These are phyloP conservation scores for Coregonus sp. DNA, from an alignment of 2,797 vertebrate genomes.

Conservation along the genomic window DNA sequence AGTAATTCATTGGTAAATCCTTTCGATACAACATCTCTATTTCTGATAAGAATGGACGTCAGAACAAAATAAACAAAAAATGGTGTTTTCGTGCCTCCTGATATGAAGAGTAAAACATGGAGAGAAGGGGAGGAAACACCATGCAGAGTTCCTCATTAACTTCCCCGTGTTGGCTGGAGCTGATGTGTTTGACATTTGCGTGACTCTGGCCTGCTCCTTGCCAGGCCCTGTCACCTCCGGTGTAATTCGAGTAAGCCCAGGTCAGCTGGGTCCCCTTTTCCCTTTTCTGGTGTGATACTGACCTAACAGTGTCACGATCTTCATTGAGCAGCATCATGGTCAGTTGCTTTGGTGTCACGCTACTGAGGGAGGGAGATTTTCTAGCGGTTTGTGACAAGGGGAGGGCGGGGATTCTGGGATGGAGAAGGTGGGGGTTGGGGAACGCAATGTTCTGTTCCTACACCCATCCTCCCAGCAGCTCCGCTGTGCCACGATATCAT, in stretches of 20 bases:
- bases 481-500: neutral
- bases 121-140: neutral
- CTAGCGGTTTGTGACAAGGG: neutral
- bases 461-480: neutral
- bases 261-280: constrained; percentile 29
- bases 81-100: neutral
- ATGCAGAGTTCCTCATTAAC: constrained; percentile 6
- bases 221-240: constrained; percentile 32
- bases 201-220: constrained; percentile 36
- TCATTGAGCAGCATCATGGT: neutral
- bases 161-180: neutral
- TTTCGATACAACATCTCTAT: neutral
- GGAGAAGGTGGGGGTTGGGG: neutral
- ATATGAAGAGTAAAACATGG: neutral
- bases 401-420: neutral
- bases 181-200: constrained; percentile 34
- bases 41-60: neutral
- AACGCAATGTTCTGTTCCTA: constrained; percentile 1
- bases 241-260: constrained; percentile 24
- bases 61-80: neutral
- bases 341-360: constrained; percentile 12
- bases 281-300: constrained; percentile 14
- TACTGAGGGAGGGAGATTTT: neutral
- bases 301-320: constrained; percentile 14
- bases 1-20: neutral